Evolutionary conservation across 2,113 vertebrate genomes (phyloP), one percentile per base, ranked within the genome.

Genomic region (Esox niger): DNA sequence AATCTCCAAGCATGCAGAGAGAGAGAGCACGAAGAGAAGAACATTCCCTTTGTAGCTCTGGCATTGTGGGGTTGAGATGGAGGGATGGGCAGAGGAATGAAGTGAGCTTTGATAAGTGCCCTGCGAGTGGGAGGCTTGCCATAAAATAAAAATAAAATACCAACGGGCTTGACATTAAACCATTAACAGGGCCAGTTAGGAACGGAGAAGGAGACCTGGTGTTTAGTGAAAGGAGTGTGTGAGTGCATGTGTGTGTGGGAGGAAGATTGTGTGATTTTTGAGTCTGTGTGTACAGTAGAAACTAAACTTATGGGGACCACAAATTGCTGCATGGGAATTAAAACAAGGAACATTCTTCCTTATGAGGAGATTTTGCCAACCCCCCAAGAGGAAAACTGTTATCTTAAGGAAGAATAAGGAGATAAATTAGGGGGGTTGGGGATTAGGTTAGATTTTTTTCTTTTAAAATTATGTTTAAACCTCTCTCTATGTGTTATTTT

Each of bases 61-160:
- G 62, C 62, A 17, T 47, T 29, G 20, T 15, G n/a, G n/a, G n/a
- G n/a, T n/a, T n/a, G n/a, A 10, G 10, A 15, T n/a, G 25, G 62
- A 7, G 30, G 46, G 55, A 33, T 17, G 43, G 31, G 21, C 3
- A 9, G 27, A 9, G 52, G n/a, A 60, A 30, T 43, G 38, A 43
- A 52, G n/a, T 29, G 17, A 56, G 46, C 17, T 3, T 23, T 59
- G 70, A 71, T 33, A 21, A 49, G 26, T 21, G 25, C 47, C 47
- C 47, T 52, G 20, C 6, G 47, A 52, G 47, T 52, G n/a, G 47
- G 47, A 52, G 17, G n/a, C 46, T 71, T 7, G 3, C 33, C n/a
- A 59, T 47, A 58, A 47, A 33, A 58, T n/a, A 59, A 32, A 64
- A 52, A 64, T 52, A 58, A 43, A 47, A 57, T 10, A 27, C n/a